Base-by-base conservation (phyloP, 2,113 vertebrate genomes). In the Panthera uncia region DNA sequence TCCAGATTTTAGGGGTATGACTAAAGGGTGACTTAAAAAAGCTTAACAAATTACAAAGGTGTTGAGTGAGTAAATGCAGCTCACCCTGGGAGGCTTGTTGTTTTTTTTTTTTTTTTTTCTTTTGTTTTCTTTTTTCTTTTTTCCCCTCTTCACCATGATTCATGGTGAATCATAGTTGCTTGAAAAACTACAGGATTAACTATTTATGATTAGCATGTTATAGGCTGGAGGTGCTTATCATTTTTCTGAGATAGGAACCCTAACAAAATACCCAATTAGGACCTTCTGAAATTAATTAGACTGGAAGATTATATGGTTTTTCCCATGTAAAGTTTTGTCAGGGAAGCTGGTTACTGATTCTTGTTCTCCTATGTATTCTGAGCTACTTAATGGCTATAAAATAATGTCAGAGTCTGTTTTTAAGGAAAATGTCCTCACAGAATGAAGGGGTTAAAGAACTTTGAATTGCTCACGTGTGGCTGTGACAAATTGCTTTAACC, bases 391-490 rank as follows among this genome's bases (percentile, higher is more conserved):
- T 82, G 93, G 12, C 45, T 86, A 21, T 89, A 71, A 97, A 96
- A 92, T 80, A 78, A 79, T 83, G 14, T 78, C 83, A 92, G 12
- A 68, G 7, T 5, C 36, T 97, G 65, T 38, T 88, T 94, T 92
- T 95, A 92, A 96, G 48, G 69, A 94, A 97, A 93, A 55, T 25
- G 85, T 63, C 6, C 18, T 85, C 91, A 88, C 45, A 78, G n/a
- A 69, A 95, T 61, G 57, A 71, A 87, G 86, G 38, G 76, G 65
- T 76, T 96, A 86, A 69, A 48, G 55, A 95, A 63, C 80, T 74
- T 92, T 41, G 83, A 96, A 61, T 97, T 85, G 45, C 63, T 87
- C 38, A 71, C 23, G 27, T 71, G 74, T 21, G 23, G 66, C 50
- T 31, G 2, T 89, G 96, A 79, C 85, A 97, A 96, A 76, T 61